Conservation (phyloP, 2,888 invertebrate species). For the Sicus ferrugineus region DNA sequence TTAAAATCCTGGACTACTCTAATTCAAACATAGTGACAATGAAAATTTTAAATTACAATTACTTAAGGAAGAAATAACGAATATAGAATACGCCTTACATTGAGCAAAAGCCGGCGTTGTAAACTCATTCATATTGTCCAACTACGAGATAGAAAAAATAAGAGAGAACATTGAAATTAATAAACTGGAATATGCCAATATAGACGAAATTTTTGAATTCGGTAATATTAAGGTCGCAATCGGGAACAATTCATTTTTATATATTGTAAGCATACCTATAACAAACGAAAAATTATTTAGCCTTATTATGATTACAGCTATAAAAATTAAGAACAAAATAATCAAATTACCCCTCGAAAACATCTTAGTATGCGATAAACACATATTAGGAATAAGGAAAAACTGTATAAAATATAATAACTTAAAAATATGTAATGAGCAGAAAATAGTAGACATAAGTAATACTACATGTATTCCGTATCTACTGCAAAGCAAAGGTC, state of each 20-base stretch:
- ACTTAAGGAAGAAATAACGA: constrained; percentile 40
- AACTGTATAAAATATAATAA: constrained; percentile 33
- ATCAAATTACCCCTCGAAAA: constrained; percentile 31
- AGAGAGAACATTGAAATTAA: constrained; percentile 37
- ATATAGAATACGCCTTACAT: constrained; percentile 40
- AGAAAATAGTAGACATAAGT: constrained; percentile 35
- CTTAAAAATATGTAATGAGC: constrained; percentile 34
- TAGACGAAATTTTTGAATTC: constrained; percentile 43
- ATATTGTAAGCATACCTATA: constrained; percentile 38
- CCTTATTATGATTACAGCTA: constrained; percentile 33
- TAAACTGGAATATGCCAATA: constrained; percentile 38
- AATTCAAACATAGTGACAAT: too few species aligned
- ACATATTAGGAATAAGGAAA: constrained; percentile 28
- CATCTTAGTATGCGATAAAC: constrained; percentile 32
- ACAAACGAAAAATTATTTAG: constrained; percentile 33
- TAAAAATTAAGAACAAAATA: constrained; percentile 33
- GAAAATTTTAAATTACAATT: too few species aligned
- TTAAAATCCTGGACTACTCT: too few species aligned
- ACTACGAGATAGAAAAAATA: constrained; percentile 38
- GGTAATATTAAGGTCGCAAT: constrained; percentile 41
- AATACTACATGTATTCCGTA: constrained; percentile 38
- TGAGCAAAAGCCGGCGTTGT: constrained; percentile 38
- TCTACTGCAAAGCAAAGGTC: constrained; percentile 35
- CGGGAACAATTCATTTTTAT: constrained; percentile 36
- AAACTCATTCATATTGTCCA: constrained; percentile 40